Evolutionary conservation across 2,113 vertebrate species (phyloP).

Genomic region (Prietella phreatophila): DNA sequence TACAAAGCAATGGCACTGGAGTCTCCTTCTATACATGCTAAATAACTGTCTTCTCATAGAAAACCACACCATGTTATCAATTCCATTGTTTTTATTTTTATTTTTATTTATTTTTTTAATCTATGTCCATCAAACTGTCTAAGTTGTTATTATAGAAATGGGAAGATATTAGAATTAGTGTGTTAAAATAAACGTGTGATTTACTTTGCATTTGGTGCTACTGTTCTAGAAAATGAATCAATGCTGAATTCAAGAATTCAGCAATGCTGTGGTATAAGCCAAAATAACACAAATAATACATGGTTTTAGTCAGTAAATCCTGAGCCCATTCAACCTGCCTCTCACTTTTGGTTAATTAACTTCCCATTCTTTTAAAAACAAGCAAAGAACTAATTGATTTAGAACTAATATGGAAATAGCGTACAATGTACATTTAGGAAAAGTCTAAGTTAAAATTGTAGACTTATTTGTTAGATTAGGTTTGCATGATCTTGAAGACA

Average conservation of each 20-base stretch:
- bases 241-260: background rate
- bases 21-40: background rate
- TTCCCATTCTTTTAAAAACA: background rate
- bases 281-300: background rate
- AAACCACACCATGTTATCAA: background rate
- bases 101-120: background rate
- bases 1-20: background rate
- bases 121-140: background rate
- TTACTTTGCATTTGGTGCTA: background rate
- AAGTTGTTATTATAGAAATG: background rate
- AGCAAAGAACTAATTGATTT: background rate
- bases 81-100: too few species aligned
- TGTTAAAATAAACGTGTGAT: background rate
- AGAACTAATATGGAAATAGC: background rate
- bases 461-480: background rate
- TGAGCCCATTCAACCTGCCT: constrained; percentile 27
- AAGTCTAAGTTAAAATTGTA: background rate
- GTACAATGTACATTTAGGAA: background rate
- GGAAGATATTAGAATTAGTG: background rate
- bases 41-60: background rate
- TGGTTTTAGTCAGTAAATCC: background rate
- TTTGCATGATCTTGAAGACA: background rate
- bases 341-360: background rate
- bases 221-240: background rate
- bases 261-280: background rate